Percentiles rank a stretch among this genome's conserved stretches.
These are phyloP conservation scores for Micropoecilia bifurca DNA, from an alignment of 2,797 vertebrate species.

Conservation along the genomic window DNA sequence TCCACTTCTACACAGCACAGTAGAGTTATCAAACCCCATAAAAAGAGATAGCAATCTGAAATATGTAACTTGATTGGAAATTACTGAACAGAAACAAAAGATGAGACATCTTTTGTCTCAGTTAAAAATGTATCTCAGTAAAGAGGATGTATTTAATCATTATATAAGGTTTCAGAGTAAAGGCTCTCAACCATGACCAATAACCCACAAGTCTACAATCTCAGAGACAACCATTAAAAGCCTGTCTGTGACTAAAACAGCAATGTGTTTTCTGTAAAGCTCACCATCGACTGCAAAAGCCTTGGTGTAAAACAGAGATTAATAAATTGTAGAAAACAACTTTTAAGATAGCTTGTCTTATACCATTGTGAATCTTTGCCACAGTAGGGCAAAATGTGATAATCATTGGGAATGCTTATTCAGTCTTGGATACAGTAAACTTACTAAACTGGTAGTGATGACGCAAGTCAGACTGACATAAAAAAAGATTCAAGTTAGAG, in stretches of 20 bases:
- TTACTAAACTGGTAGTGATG: conserved; percentile 24
- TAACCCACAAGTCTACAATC: conserved; percentile 43
- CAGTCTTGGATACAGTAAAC: conserved; percentile 20
- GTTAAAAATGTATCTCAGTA: background rate
- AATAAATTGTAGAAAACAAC: conserved; percentile 14
- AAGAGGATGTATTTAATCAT: conserved; percentile 31
- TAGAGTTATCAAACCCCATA: background rate
- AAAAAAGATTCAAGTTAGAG: conserved; percentile 17
- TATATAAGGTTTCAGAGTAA: conserved; percentile 48
- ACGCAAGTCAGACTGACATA: conserved; percentile 19
- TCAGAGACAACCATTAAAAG: conserved; percentile 62
- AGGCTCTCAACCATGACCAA: conserved; percentile 37
- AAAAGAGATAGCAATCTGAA: background rate
- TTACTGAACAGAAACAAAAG: background rate
- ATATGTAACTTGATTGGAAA: background rate
- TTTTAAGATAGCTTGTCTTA: conserved; percentile 4
- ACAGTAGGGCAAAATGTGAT: background rate
- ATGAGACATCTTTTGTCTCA: background rate
- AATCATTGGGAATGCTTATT: conserved; percentile 11
- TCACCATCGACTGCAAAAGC: conserved; percentile 47
- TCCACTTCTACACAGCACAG: background rate
- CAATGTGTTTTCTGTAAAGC: conserved; percentile 50
- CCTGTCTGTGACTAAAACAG: conserved; percentile 39
- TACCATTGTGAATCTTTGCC: background rate
- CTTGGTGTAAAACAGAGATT: conserved; percentile 42